Percentiles rank a stretch among this genome's conserved stretches.
phyloP scores from a whole-genome alignment of 2,888 invertebrate species.

The Amblyjoppa fuscipennis region DNA sequence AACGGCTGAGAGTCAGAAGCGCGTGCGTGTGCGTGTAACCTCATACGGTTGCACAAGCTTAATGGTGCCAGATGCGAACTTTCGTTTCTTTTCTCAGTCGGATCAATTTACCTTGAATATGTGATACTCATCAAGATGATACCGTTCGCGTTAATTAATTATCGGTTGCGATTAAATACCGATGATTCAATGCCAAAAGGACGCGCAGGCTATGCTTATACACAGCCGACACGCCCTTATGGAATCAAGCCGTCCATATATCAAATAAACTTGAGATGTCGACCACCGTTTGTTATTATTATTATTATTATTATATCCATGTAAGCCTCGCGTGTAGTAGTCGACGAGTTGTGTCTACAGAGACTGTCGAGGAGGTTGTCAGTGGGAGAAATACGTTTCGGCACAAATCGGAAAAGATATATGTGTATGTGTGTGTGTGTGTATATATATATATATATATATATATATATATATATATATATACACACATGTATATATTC shows the following conservation, averaged over 20 bases:
- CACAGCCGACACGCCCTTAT: no score
- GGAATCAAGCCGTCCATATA: no score
- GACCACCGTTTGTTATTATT: neutral
- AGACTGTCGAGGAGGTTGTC: neutral
- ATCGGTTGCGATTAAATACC: neutral
- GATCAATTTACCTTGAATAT: neutral
- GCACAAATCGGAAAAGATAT: neutral
- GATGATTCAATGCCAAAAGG: neutral
- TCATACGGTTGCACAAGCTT: neutral
- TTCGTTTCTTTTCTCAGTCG: neutral
- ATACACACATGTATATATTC: no score
- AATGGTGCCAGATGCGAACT: neutral
- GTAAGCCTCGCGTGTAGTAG: neutral
- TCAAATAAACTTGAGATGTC: neutral
- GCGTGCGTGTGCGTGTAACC: neutral
- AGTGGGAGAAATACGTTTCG: neutral
- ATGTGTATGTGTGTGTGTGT: no score
- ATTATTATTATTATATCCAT: neutral
- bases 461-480: no score
- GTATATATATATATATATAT: no score
- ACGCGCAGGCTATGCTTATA: no score
- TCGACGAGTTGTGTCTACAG: neutral
- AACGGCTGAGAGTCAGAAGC: no score
- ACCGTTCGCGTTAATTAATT: neutral
- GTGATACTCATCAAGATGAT: neutral